Evolutionary conservation across 2,113 vertebrate genomes (phyloP).

Genomic region (Rhinichthys klamathensis): DNA sequence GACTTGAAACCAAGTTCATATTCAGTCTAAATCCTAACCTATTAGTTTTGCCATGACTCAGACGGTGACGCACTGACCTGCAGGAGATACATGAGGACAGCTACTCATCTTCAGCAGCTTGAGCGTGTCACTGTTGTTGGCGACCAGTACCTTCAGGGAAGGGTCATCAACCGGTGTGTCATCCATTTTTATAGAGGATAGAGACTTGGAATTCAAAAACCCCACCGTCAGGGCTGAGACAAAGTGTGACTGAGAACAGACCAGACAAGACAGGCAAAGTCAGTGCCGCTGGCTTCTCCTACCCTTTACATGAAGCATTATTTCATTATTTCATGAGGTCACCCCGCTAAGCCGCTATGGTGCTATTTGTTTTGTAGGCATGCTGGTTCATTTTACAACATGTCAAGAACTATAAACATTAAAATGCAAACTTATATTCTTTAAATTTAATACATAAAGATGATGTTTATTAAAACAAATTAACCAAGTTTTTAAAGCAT

Average conservation of each 20-base stretch:
- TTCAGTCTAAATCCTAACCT: not conserved
- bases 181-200: constrained; percentile 84
- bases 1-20: not conserved
- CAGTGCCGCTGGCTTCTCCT: not conserved
- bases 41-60: not conserved
- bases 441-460: not conserved
- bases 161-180: constrained; percentile 84
- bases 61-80: constrained; percentile 46
- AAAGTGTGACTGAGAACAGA: constrained; percentile 76
- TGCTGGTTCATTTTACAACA: not conserved
- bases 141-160: constrained; percentile 84
- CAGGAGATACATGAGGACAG: constrained; percentile 84
- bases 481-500: not conserved
- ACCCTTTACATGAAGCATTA: not conserved
- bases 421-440: not conserved
- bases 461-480: not conserved
- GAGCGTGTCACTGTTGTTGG: constrained; percentile 83
- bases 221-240: constrained; percentile 82
- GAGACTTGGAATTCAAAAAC: constrained; percentile 85
- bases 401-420: not conserved
- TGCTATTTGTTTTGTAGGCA: not conserved
- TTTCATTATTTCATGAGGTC: constrained; percentile 16
- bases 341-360: not conserved
- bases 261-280: constrained; percentile 18
- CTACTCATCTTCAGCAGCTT: constrained; percentile 85